Percentiles rank a stretch among this genome's conserved stretches.
These are phyloP conservation scores for Nemotelus pantherinus DNA, from an alignment of 2,888 invertebrate species.

Conservation along the genomic window DNA sequence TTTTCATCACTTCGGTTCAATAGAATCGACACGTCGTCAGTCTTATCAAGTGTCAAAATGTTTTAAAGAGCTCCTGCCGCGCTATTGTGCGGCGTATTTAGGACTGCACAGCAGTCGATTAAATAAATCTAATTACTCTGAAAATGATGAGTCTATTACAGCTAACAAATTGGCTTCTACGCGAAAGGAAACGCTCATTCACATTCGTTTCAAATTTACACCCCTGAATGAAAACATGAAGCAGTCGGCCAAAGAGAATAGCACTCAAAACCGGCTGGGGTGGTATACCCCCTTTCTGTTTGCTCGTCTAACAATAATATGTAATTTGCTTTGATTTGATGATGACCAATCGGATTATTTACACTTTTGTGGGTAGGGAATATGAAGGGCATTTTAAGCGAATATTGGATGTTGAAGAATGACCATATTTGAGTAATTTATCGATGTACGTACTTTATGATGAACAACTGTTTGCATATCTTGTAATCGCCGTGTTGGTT, in stretches of 20 bases:
- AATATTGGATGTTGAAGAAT: too few relatives aligned
- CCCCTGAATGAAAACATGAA: conserved; percentile 33
- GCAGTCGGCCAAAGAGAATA: conserved; percentile 1
- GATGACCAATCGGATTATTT: conserved; percentile 44
- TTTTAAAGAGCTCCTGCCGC: conserved; percentile 32
- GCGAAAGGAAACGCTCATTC: conserved; percentile 7
- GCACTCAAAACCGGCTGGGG: not conserved
- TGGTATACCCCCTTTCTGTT: conserved; percentile 14
- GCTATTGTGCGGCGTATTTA: conserved; percentile 30
- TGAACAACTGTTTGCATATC: too few relatives aligned
- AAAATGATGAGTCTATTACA: conserved; percentile 41
- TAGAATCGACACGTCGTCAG: not conserved
- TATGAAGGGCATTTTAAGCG: conserved; percentile 1
- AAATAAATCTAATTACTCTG: conserved; percentile 45
- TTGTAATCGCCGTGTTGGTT: too few relatives aligned
- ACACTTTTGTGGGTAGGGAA: conserved; percentile 26
- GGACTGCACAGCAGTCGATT: conserved; percentile 34
- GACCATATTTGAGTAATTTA: too few relatives aligned
- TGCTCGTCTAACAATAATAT: not conserved
- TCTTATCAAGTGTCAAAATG: conserved; percentile 43
- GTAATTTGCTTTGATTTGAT: conserved; percentile 41
- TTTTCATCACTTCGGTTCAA: conserved; percentile 21
- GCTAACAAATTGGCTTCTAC: conserved; percentile 42
- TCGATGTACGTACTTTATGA: too few relatives aligned
- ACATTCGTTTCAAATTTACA: conserved; percentile 14